Base-by-base conservation (phyloP, 2,888 invertebrate species). In the Sussaba pulchella region DNA sequence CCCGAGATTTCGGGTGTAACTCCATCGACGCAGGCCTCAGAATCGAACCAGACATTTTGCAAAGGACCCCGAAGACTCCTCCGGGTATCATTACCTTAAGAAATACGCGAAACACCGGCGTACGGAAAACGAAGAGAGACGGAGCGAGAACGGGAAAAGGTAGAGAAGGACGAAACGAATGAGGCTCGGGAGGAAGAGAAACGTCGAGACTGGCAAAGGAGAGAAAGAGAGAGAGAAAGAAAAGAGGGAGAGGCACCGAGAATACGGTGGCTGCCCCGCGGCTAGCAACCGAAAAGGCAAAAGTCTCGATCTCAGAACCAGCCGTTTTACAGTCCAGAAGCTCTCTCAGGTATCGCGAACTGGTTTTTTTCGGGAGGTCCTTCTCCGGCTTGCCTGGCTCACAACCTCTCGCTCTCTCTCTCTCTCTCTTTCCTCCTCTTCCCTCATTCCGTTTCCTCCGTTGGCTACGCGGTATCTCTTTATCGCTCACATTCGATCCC, bases 201-300 rank as follows among this genome's bases (percentile, higher is more conserved):
- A 63, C 76, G 47, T 78, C 81, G 54, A 64, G 71, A 78, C 59
- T 54, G 67, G 52, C 21, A 64, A 76, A 45, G 50, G 69, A 78
- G 52, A 80, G 76, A 57, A 54, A 82, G 12, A 17, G 64, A 39
- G 63, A 72, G 66, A 36, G 63, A 69, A 73, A 63, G 59, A 64
- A 71, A 67, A 54, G 54, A 70, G 43, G 75, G 59, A 79, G 79
- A 83, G 67, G 77, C 61, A 82, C 39, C 45, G 69, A 71, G 85
- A 83, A 82, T 84, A 85, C 85, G 85, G 86, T 76, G 81, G 85
- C 84, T 86, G 85, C 89, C 89, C 90, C 84, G 89, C 86, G 89
- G 90, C 90, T 89, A 88, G 86, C 86, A 89, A 88, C 90, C 88
- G 88, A 89, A 89, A 90, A 89, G 90, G 90, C 86, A 86, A 89